These are phyloP conservation scores for Catocala nupta DNA, from an alignment of 2,888 invertebrate species.

Conservation along the genomic window DNA sequence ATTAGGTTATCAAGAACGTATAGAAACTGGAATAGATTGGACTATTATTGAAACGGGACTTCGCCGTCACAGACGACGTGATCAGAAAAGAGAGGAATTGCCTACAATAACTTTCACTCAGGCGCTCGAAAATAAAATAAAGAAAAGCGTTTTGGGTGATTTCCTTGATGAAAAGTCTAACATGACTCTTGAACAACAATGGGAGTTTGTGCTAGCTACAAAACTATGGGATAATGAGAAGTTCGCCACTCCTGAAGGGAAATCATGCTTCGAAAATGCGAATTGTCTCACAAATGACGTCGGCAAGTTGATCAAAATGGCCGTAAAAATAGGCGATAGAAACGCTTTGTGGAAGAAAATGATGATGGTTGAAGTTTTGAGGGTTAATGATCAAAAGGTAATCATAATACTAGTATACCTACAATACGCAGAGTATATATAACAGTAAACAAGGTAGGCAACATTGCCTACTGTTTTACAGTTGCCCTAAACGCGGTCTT, in stretches of 20 bases:
- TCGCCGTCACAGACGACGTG: slow-evolving; percentile 61
- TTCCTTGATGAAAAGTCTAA: slow-evolving; percentile 68
- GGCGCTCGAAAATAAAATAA: slow-evolving; percentile 71
- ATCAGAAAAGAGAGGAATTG: slow-evolving; percentile 58
- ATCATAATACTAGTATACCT: neutral
- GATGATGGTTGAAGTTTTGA: slow-evolving; percentile 62
- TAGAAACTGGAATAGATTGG: slow-evolving; percentile 75
- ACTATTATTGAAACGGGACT: slow-evolving; percentile 65
- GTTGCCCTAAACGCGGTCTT: too few relatives aligned
- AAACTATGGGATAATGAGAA: slow-evolving; percentile 76
- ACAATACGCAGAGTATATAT: too few relatives aligned
- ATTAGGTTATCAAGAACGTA: slow-evolving; percentile 73
- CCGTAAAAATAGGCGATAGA: slow-evolving; percentile 62
- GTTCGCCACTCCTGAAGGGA: slow-evolving; percentile 71
- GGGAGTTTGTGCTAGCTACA: slow-evolving; percentile 71
- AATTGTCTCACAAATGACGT: slow-evolving; percentile 74
- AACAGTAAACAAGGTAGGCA: too few relatives aligned
- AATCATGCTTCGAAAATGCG: slow-evolving; percentile 67
- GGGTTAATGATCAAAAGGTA: slow-evolving; percentile 63
- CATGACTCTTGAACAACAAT: slow-evolving; percentile 68
- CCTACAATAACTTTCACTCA: slow-evolving; percentile 62
- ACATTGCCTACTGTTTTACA: too few relatives aligned
- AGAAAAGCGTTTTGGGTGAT: slow-evolving; percentile 66
- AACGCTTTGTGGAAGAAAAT: slow-evolving; percentile 63
- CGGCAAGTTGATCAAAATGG: slow-evolving; percentile 64